A percentile compares a stretch with the other conserved stretches of the same genome.
Conservation (phyloP, 1,140 invertebrate species). For the Calycopis cecrops region DNA sequence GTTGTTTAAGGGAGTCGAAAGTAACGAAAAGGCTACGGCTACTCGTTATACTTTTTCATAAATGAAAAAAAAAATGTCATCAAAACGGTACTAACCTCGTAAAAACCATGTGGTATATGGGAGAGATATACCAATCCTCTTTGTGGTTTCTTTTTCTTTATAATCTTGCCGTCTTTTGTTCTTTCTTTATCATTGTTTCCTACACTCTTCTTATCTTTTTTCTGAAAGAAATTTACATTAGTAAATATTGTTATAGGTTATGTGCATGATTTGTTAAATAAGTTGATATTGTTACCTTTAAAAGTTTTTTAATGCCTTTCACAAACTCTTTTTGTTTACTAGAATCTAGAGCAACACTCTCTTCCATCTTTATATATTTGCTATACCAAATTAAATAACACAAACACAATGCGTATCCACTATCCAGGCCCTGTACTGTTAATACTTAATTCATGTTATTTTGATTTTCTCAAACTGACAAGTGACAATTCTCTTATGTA, state of each 20-base stretch:
- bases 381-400: too few relatives aligned
- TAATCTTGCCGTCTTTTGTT: constrained; percentile 22
- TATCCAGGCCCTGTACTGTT: too few relatives aligned
- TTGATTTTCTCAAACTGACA: too few relatives aligned
- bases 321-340: constrained; percentile 61
- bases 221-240: constrained; percentile 26
- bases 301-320: constrained; percentile 65
- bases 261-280: not conserved
- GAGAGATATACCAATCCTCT: constrained; percentile 87
- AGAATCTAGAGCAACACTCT: constrained; percentile 65
- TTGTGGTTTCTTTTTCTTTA: constrained; percentile 34
- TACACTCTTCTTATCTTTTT: constrained; percentile 22
- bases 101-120: constrained; percentile 95
- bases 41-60: too few relatives aligned
- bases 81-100: constrained; percentile 76
- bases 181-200: constrained; percentile 18
- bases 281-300: constrained; percentile 42
- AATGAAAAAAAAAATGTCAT: not conserved
- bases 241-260: not conserved
- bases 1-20: too few relatives aligned
- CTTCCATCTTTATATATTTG: constrained; percentile 49
- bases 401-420: too few relatives aligned
- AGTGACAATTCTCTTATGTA: too few relatives aligned
- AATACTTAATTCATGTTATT: too few relatives aligned
- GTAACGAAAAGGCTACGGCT: too few relatives aligned